Evolutionary conservation across 2,113 vertebrate species (phyloP), one percentile per base, ranked within the genome.

Genomic region (Engraulis encrasicolus): DNA sequence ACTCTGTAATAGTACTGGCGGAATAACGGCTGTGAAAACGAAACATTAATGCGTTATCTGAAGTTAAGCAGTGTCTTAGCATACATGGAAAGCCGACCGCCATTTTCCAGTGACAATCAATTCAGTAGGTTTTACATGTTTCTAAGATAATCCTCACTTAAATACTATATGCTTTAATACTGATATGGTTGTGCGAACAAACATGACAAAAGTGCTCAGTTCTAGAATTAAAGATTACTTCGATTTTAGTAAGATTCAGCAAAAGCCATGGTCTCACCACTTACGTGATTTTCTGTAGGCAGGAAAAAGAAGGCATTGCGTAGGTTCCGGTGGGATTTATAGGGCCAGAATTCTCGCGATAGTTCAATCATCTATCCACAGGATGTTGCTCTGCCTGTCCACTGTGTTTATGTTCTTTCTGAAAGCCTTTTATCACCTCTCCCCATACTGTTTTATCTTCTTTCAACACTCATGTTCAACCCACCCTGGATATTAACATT

Each of bases 281-380:
- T 95, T 95, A 95, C 95, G 95, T 95, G 95, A 95, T 95, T 78
- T n/a, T 61, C n/a, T 85, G 2, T 50, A 71, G 27, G 84, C 82
- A 90, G 93, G 91, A 95, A 95, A 94, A 95, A 95, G 94, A 95
- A 95, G 94, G 23, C 48, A 87, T 0, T 0, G 0, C 1, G 0
- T 0, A 3, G 82, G 89, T 88, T 86, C 82, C 88, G 79, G 4
- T 1, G 2, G 7, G 0, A 45, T 91, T 90, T 95, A 92, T 92
- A 0, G 0, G 0, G 0, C 5, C 0, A 0, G n/a, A 81, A 50
- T n/a, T 40, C 86, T 94, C 95, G 95, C 94, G 95, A 95, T 79
- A 91, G 81, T 91, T 91, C 2, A 4, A 9, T 23, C 27, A 0
- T 71, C 11, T n/a, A n/a, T 27, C 58, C 1, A n/a, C n/a, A 11